Conservation (phyloP, 2,888 invertebrate species). For the Drosophila vallismaia region DNA sequence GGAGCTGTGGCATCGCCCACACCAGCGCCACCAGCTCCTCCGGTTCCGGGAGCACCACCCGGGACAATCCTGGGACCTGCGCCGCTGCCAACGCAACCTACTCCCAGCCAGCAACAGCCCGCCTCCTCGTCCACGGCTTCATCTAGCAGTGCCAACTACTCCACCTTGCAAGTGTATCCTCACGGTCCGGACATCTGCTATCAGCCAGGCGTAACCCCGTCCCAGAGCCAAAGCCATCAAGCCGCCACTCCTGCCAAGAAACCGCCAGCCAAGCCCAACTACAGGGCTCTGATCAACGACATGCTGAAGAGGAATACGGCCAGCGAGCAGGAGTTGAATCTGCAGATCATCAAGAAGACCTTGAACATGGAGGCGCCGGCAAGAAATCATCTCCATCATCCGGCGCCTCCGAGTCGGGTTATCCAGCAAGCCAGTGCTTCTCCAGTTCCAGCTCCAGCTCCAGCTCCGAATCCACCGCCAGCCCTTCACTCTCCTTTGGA, state of each 20-base stretch:
- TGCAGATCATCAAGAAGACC: conserved; percentile 83
- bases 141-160: conserved; percentile 46
- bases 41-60: not conserved
- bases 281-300: conserved; percentile 82
- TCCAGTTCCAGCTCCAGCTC: not conserved
- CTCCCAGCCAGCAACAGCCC: conserved; percentile 13
- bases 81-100: conserved; percentile 22
- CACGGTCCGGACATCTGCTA: conserved; percentile 71
- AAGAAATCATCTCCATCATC: not conserved
- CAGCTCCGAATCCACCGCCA: conserved; percentile 27
- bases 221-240: conserved; percentile 18
- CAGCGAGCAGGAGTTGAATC: conserved; percentile 82
- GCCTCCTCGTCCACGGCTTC: conserved; percentile 24
- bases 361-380: conserved; percentile 74
- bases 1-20: conserved; percentile 75
- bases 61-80: conserved; percentile 40
- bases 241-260: conserved; percentile 51
- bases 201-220: conserved; percentile 35
- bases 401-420: conserved; percentile 5
- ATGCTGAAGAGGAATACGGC: conserved; percentile 79
- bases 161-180: conserved; percentile 65
- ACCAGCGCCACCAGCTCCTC: conserved; percentile 46
- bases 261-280: conserved; percentile 76
- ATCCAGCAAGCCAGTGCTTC: conserved; percentile 4
- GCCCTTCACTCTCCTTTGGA: conserved; percentile 88